Evolutionary conservation across 2,888 invertebrate species (phyloP), one percentile per base, ranked within the genome.

Genomic region (Zaprionus obscuricornis): DNA sequence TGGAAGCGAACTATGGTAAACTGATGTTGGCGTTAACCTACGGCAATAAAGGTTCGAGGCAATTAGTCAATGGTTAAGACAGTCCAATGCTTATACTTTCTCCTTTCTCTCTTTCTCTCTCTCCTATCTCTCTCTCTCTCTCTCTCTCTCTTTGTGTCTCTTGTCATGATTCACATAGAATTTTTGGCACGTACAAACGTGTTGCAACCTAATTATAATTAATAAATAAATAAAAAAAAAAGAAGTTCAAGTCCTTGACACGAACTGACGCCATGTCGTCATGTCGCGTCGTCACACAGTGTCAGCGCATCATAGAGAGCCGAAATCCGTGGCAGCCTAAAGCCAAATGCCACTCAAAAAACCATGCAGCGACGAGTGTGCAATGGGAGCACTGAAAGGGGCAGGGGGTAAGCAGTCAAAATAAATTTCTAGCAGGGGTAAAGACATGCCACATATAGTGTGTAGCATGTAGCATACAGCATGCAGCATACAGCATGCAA

Each of bases 151-250:
- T 31, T 11, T 24, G 33, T 4, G 22, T 33, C 26, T 26, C n/a
- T n/a, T n/a, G n/a, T n/a, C n/a, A n/a, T n/a, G n/a, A n/a, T n/a
- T n/a, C n/a, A 37, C 31, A 65, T 55, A 46, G 40, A 64, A 51
- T 58, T 77, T 75, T 71, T 63, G 40, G 85, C 78, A 78, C 78
- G 78, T 78, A 71, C 78, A 55, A 66, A 68, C 78, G 85, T 78
- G 78, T 82, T 74, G 85, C 78, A 81, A 83, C 86, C 86, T 85
- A 81, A 81, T 81, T 81, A 81, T 79, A 81, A 81, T 83, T 70
- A 51, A 31, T 40, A 27, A 37, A 33, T 33, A 11, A 29, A 26
- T 5, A 42, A 17, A 17, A 1, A 26, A 45, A 72, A 67, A 63
- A 63, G 73, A 56, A 72, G 71, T 67, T 45, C 65, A 70, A 79